Conservation (phyloP, 2,797 vertebrate species). For the Poecile montanus region DNA sequence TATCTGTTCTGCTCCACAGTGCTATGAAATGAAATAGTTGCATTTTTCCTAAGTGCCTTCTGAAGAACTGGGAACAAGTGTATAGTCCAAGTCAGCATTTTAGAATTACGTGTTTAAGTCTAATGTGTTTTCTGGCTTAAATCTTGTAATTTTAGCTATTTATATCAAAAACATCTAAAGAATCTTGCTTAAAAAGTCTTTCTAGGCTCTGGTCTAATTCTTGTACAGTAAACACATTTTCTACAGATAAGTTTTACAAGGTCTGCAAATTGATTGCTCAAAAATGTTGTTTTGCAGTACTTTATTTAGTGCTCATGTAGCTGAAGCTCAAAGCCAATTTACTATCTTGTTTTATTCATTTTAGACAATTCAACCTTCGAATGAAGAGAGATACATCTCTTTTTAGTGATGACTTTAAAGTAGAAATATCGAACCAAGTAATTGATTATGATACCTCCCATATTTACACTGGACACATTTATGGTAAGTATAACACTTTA, state of each 20-base stretch:
- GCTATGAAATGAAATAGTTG: neutral
- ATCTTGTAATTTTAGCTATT: neutral
- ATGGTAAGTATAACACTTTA: conserved; percentile 81
- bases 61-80: neutral
- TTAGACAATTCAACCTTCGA: conserved; percentile 91
- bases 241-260: neutral
- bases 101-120: neutral
- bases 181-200: neutral
- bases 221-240: neutral
- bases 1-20: neutral
- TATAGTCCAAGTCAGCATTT: neutral
- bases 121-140: neutral
- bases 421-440: conserved; percentile 87
- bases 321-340: neutral
- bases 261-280: neutral
- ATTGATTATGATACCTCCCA: conserved; percentile 89
- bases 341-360: neutral
- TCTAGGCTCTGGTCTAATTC: neutral
- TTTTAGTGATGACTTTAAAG: conserved; percentile 89
- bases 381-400: conserved; percentile 91
- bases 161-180: neutral
- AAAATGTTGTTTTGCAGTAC: neutral
- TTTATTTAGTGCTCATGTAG: neutral
- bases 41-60: neutral
- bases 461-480: conserved; percentile 95